Evolutionary conservation across 92 coral and sea anemone species (phyloP).

Genomic region (Porites divaricata): DNA sequence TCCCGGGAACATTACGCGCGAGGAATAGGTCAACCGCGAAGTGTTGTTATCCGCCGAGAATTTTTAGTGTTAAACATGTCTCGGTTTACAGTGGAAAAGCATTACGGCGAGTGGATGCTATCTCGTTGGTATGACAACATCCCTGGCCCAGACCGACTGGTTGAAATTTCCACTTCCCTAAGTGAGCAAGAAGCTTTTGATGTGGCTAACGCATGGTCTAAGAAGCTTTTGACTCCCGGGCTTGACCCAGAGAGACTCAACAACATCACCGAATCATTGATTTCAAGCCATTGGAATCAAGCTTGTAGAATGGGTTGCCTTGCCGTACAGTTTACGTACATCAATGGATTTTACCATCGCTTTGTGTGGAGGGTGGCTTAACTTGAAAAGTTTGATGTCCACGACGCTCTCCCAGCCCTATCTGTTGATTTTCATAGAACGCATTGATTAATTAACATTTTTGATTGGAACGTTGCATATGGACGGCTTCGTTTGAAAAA

Average conservation of each 20-base stretch:
- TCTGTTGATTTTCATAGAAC: too few relatives aligned
- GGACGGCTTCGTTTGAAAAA: not conserved
- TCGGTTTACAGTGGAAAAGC: slow-evolving; percentile 62
- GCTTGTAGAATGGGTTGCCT: slow-evolving; percentile 89
- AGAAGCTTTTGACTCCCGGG: slow-evolving; percentile 79
- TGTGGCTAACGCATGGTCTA: slow-evolving; percentile 66
- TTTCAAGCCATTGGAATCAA: slow-evolving; percentile 80
- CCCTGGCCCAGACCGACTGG: slow-evolving; percentile 85
- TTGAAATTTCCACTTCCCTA: slow-evolving; percentile 80
- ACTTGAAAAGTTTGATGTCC: not conserved
- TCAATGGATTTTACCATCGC: slow-evolving; percentile 89
- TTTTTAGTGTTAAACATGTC: slow-evolving; percentile 14
- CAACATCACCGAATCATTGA: slow-evolving; percentile 73
- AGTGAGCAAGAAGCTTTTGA: slow-evolving; percentile 70
- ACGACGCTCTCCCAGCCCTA: not conserved
- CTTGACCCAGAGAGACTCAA: slow-evolving; percentile 70
- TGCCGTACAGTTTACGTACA: slow-evolving; percentile 89
- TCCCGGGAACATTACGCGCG: slow-evolving; percentile 21
- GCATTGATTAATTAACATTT: too few relatives aligned
- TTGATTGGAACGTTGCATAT: too few relatives aligned
- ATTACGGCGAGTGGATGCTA: slow-evolving; percentile 89
- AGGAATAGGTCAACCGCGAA: not conserved
- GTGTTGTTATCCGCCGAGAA: not conserved
- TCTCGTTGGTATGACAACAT: slow-evolving; percentile 94
- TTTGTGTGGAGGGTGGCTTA: slow-evolving; percentile 86